Percentiles rank a stretch among this genome's conserved stretches.
Conservation (phyloP, 2,797 vertebrate genomes). For the Melanotaenia nigrans region DNA sequence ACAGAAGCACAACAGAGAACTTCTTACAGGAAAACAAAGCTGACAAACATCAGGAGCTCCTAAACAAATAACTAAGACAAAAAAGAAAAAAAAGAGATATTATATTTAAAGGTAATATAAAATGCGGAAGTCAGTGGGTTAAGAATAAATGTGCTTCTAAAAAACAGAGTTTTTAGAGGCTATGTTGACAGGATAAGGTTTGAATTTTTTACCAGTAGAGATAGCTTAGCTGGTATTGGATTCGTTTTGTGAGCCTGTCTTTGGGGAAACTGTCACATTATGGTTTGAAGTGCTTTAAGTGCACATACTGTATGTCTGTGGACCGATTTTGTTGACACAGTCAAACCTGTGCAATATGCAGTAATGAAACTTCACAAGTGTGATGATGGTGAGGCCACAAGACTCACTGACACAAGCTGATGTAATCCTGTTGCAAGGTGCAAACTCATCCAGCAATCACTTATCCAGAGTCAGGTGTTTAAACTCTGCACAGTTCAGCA, state of each 20-base stretch:
- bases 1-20: no score
- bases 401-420: not conserved
- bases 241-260: not conserved
- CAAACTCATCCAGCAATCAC: not conserved
- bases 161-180: no score
- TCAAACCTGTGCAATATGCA: not conserved
- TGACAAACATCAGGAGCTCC: no score
- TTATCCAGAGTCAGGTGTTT: not conserved
- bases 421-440: not conserved
- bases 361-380: not conserved
- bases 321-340: not conserved
- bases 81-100: no score
- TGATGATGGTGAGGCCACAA: not conserved
- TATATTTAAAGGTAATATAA: no score
- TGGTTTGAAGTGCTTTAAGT: not conserved
- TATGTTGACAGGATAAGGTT: no score
- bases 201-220: not conserved
- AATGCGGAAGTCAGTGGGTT: no score
- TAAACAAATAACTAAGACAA: no score
- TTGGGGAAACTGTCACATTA: not conserved
- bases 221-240: not conserved
- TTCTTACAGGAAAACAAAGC: no score
- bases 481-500: not conserved
- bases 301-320: not conserved
- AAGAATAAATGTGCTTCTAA: no score